Base-by-base conservation (phyloP, 2,113 vertebrate species). In the Pitta sordida region DNA sequence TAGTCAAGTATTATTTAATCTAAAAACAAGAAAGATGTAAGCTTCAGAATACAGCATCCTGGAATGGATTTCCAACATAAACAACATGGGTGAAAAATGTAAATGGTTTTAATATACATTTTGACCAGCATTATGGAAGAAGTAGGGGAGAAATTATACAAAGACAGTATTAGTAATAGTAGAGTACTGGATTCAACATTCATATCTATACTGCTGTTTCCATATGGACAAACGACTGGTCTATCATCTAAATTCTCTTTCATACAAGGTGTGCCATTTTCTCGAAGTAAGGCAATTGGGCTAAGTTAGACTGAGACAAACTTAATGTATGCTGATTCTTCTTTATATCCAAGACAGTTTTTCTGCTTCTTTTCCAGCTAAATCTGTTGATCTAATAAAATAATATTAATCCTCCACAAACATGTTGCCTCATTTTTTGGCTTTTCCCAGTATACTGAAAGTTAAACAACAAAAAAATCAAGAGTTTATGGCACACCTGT, bases 331-430 rank as follows among this genome's bases (percentile, higher is more conserved):
- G 34, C 58, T 23, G 11, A 73, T 56, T 83, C 49, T 74, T 83
- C 78, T 74, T 55, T 21, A 58, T 8, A 62, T 0, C 1, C 0
- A 0, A 46, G 18, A 58, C 8, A 49, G 10, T 27, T 70, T 67
- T 70, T 39, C 21, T 3, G 2, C 8, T 37, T 89, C 82, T 71
- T 30, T 83, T 7, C 44, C 52, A 74, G 37, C 30, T 86, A 77
- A 46, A 77, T 74, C 9, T 7, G 32, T 74, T 74, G 27, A 69
- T 34, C 30, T 64, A 86, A 76, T 36, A 80, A 58, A 85, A 79
- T 11, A 90, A 23, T 41, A 70, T 69, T 70, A 74, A 86, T 18
- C 18, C 29, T 70, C 34, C 18, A 78, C 8, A 53, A 13, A 88
- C 85, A 92, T 9, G 6, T 30, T 69, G 14, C 10, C 48, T 36